A percentile compares a stretch with the other conserved stretches of the same genome.
These are phyloP conservation scores for Psittacula derbiana DNA, from an alignment of 2,797 vertebrate genomes.

Conservation along the genomic window DNA sequence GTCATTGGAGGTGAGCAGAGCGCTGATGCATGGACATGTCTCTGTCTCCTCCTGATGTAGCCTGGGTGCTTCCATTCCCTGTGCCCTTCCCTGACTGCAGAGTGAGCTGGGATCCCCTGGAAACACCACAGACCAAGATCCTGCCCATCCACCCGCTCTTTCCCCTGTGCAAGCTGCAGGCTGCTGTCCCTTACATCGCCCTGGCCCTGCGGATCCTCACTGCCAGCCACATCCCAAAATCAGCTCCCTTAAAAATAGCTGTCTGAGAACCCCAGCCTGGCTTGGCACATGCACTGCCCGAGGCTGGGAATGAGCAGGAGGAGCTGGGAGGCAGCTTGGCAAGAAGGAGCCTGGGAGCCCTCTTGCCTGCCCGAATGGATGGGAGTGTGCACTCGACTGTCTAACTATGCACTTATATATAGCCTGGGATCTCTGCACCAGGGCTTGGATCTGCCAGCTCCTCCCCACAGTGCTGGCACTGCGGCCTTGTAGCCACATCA, in stretches of 20 bases:
- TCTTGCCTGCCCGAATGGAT: neutral
- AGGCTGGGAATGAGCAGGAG: neutral
- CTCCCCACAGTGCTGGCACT: neutral
- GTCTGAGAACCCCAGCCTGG: neutral
- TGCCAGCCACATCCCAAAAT: neutral
- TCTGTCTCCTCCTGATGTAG: neutral
- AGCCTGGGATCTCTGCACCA: neutral
- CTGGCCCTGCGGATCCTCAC: accelerated
- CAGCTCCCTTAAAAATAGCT: neutral
- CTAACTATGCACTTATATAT: neutral
- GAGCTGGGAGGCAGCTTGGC: accelerated
- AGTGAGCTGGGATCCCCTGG: neutral
- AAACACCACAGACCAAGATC: neutral
- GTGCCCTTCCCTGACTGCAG: neutral
- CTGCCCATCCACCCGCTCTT: accelerated
- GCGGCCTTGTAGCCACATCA: accelerated
- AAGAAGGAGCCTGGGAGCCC: neutral
- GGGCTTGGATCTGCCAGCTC: neutral
- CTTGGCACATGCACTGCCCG: neutral
- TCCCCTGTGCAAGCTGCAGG: neutral
- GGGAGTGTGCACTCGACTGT: neutral
- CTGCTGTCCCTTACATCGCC: neutral
- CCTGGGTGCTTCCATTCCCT: neutral
- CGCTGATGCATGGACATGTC: neutral
- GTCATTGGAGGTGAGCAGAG: neutral